Conservation (phyloP, 2,797 vertebrate species). For the Threskiornis aethiopicus region DNA sequence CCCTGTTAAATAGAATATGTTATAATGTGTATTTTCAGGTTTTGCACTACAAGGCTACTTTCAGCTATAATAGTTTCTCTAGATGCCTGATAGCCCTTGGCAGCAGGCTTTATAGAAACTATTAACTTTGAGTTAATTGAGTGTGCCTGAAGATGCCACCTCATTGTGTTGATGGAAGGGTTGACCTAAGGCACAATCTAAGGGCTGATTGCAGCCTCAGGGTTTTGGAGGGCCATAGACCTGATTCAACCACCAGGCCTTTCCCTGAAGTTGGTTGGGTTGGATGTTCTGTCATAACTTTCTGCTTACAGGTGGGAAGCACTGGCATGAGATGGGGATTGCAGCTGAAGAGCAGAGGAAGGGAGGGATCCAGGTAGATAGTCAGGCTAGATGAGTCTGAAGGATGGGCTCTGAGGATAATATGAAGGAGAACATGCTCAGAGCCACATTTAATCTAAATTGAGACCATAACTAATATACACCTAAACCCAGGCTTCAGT, state of each 20-base stretch:
- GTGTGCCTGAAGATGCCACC: neutral
- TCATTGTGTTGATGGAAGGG: neutral
- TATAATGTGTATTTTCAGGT: neutral
- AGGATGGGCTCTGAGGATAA: neutral
- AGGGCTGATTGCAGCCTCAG: neutral
- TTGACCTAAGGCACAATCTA: neutral
- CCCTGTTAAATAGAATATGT: neutral
- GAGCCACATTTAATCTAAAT: neutral
- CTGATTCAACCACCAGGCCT: fast-evolving
- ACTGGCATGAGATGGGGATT: neutral
- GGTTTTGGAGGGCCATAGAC: no score
- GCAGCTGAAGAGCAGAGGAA: neutral
- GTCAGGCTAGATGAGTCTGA: neutral
- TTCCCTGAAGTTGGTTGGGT: neutral
- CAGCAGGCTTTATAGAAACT: neutral
- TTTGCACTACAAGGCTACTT: neutral
- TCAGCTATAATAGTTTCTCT: neutral
- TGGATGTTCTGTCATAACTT: neutral
- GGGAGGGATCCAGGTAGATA: no score
- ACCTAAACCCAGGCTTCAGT: neutral
- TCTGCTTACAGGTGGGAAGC: neutral
- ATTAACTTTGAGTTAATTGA: neutral
- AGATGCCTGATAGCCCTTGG: neutral
- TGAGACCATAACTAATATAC: neutral
- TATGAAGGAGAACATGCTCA: neutral